These are phyloP conservation scores for Indicator maculatus DNA, from an alignment of 2,113 vertebrate species.

Conservation along the genomic window DNA sequence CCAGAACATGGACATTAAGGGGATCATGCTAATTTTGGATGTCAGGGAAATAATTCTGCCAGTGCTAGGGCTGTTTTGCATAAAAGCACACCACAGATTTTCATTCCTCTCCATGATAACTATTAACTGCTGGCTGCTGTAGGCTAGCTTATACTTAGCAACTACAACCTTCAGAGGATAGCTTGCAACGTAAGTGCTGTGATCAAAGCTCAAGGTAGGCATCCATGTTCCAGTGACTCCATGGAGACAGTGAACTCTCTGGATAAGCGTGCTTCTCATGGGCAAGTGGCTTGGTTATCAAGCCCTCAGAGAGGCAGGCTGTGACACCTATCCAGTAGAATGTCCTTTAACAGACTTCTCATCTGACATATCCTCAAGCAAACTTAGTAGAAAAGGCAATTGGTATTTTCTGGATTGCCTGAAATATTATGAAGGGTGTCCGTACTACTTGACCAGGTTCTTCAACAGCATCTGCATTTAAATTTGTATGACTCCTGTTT, in stretches of 20 bases:
- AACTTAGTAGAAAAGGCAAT: not conserved
- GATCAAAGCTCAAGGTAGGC: not conserved
- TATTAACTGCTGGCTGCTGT: not conserved
- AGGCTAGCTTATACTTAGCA: not conserved
- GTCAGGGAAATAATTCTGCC: not conserved
- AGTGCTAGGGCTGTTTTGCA: not conserved
- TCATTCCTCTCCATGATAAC: not conserved
- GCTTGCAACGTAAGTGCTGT: not conserved
- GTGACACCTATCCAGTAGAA: fast-evolving
- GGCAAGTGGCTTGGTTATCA: not conserved
- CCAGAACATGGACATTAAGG: not conserved
- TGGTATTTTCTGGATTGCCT: not conserved
- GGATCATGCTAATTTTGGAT: not conserved
- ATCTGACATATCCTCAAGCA: not conserved
- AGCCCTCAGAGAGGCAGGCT: not conserved
- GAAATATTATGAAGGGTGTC: not conserved
- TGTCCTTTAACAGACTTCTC: not conserved
- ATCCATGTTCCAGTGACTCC: not conserved
- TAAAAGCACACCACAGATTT: not conserved
- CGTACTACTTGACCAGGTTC: not conserved
- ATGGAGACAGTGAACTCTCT: not conserved
- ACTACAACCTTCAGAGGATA: not conserved
- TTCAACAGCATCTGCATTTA: not conserved
- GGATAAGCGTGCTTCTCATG: not conserved
- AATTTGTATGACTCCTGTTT: not conserved